Conservation (phyloP, 2,797 vertebrate species). For the Catamblyrhynchus diadema region DNA sequence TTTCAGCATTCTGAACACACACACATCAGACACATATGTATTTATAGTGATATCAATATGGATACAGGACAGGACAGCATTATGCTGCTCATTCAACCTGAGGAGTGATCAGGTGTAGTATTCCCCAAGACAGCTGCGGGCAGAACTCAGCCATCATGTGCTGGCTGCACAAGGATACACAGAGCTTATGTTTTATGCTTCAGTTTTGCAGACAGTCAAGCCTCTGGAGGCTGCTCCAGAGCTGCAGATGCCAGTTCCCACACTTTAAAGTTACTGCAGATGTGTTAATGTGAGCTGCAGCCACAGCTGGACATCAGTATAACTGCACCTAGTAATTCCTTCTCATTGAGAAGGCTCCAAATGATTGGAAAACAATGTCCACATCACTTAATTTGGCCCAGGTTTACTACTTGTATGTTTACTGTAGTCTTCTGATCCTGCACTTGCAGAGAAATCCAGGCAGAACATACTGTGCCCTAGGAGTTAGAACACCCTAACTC, state of each 20-base stretch:
- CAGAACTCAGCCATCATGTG: neutral
- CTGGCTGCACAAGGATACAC: neutral
- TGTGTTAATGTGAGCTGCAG: neutral
- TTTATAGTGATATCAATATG: neutral
- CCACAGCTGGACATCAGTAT: neutral
- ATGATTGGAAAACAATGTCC: neutral
- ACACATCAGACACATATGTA: neutral
- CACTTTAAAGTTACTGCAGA: neutral
- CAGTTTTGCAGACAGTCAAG: neutral
- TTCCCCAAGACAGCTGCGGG: neutral
- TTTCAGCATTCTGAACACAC: neutral
- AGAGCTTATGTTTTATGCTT: neutral
- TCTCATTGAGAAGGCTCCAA: neutral
- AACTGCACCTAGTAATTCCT: neutral
- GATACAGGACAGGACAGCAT: neutral
- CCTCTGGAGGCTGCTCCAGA: neutral
- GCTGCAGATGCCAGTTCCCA: neutral
- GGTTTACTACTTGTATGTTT: neutral
- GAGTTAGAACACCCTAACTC: no score
- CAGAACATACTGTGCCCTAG: neutral
- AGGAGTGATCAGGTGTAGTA: neutral
- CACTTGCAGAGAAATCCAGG: neutral
- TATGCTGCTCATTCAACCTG: neutral
- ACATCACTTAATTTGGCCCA: neutral
- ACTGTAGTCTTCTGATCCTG: neutral